phyloP scores from a whole-genome alignment of 2,113 vertebrate genomes.

The Pachyramphus minor region DNA sequence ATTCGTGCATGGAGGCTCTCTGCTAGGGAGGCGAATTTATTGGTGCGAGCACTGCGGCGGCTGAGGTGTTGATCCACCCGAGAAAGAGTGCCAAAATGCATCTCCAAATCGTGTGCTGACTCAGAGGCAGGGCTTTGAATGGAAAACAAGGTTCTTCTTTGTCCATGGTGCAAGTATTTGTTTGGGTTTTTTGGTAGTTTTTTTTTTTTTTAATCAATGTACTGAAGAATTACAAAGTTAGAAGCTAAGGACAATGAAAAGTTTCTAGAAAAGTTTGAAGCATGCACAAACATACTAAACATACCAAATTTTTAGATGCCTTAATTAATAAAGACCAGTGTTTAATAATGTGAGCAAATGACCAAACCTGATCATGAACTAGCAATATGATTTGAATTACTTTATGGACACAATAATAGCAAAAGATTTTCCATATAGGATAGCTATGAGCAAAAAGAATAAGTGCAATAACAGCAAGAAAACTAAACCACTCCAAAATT shows the following conservation, averaged over 20 bases:
- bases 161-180: neutral
- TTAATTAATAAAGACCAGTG: neutral
- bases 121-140: neutral
- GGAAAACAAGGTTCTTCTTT: neutral
- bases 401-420: neutral
- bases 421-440: neutral
- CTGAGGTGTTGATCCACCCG: accelerated
- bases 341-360: neutral
- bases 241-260: neutral
- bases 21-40: neutral
- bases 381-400: neutral
- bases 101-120: neutral
- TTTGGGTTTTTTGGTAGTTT: neutral
- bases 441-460: neutral
- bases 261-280: neutral
- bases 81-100: neutral
- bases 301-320: neutral
- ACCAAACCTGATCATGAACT: neutral
- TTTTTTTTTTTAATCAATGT: neutral
- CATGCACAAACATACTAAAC: neutral
- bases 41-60: accelerated
- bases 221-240: neutral
- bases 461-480: neutral
- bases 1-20: accelerated
- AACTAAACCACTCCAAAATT: neutral